These are phyloP conservation scores for Drosophila hamatofila DNA, from an alignment of 2,888 invertebrate genomes.

Conservation along the genomic window DNA sequence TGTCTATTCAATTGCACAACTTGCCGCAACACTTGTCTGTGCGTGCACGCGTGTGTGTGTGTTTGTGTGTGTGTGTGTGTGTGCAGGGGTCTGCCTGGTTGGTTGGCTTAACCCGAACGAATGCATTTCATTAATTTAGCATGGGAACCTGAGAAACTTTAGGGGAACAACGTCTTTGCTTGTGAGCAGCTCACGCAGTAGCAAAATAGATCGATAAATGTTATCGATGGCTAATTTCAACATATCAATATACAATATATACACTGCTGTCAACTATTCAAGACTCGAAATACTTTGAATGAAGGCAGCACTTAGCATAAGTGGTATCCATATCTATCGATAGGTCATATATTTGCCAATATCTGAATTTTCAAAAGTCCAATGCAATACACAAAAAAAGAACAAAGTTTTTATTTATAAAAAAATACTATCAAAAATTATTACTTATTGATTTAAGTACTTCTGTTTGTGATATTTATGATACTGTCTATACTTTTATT, in stretches of 20 bases:
- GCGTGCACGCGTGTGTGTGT: not conserved
- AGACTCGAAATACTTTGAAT: no score
- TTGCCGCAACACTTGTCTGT: slow-evolving; percentile 64
- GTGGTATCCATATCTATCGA: no score
- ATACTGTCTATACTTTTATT: no score
- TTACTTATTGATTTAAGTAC: no score
- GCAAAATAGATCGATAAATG: not conserved
- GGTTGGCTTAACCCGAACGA: slow-evolving; percentile 34
- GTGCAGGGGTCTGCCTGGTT: not conserved
- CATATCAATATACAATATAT: not conserved
- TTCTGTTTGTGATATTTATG: no score
- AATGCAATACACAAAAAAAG: no score
- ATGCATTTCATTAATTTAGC: slow-evolving; percentile 58
- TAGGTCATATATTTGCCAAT: no score
- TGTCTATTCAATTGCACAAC: slow-evolving; percentile 72
- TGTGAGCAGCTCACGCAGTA: no score
- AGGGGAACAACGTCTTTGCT: not conserved
- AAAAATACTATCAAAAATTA: no score
- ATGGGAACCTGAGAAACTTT: slow-evolving; percentile 6
- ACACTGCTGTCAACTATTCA: not conserved
- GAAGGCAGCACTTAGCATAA: no score
- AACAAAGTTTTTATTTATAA: no score
- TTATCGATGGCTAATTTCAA: not conserved
- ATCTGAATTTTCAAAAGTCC: no score
- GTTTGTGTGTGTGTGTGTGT: slow-evolving; percentile 1